Percentiles rank a stretch among this genome's conserved stretches.
These are phyloP conservation scores for Magallana gigas DNA, from an alignment of 1,140 invertebrate genomes.

Conservation along the genomic window DNA sequence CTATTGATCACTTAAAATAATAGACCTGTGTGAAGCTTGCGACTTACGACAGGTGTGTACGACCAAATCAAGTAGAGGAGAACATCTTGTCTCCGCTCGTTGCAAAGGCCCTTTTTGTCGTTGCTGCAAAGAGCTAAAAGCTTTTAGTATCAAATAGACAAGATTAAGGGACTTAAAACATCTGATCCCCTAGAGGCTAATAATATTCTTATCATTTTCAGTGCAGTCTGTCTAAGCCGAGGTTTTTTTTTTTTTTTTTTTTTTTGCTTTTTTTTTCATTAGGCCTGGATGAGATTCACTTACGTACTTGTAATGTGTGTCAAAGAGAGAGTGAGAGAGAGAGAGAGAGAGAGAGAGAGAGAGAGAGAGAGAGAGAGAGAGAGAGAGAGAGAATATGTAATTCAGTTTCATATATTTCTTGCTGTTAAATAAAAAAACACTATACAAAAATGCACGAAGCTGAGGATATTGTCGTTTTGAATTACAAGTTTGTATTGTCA, in stretches of 20 bases:
- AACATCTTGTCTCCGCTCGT: not conserved
- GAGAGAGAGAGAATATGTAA: no score
- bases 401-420: no score
- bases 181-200: conserved; percentile 5
- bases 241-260: not conserved
- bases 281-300: not conserved
- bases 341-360: no score
- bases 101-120: not conserved
- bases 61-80: not conserved
- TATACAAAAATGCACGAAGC: no score
- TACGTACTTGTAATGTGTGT: no score
- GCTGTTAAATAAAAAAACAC: no score
- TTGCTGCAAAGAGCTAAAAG: conserved; percentile 17
- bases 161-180: conserved; percentile 13
- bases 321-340: no score
- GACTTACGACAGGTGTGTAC: not conserved
- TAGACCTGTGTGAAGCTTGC: not conserved
- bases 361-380: no score
- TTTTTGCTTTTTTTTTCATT: not conserved
- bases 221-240: not conserved
- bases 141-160: conserved; percentile 34
- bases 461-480: no score
- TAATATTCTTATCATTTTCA: conserved; percentile 29
- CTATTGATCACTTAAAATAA: conserved; percentile 2
- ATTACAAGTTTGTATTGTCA: no score